Percentiles rank a stretch among this genome's conserved stretches.
phyloP scores from a whole-genome alignment of 2,888 invertebrate species.

The Bembecia ichneumoniformis region DNA sequence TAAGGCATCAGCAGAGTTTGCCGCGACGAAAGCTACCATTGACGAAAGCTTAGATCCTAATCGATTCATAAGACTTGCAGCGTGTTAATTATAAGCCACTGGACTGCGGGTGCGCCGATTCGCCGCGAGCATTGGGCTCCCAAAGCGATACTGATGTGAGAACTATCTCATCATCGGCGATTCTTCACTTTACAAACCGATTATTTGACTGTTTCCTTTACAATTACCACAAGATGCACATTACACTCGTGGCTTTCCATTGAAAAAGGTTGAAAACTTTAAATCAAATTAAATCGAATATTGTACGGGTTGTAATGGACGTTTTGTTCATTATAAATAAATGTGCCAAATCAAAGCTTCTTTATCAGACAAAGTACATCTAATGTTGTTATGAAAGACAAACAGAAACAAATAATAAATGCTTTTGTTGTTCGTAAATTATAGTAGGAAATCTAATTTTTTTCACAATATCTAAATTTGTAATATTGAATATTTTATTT shows the following conservation, averaged over 20 bases:
- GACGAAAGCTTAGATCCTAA: conserved; percentile 73
- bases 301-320: no score
- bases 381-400: no score
- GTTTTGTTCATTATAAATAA: no score
- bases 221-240: conserved; percentile 41
- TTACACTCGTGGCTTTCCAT: conserved; percentile 22
- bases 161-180: conserved; percentile 54
- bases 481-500: no score
- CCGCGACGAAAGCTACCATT: conserved; percentile 65
- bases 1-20: conserved; percentile 51
- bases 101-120: conserved; percentile 35
- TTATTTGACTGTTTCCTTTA: conserved; percentile 49
- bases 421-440: no score
- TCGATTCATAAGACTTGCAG: conserved; percentile 70
- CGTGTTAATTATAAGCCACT: conserved; percentile 73
- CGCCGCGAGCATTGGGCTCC: conserved; percentile 42
- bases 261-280: no score
- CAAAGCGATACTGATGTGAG: conserved; percentile 39
- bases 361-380: no score
- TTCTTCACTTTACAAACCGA: conserved; percentile 50
- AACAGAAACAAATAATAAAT: no score
- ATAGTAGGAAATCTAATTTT: no score
- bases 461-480: no score
- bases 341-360: no score
- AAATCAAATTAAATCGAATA: no score